Evolutionary conservation across 2,888 invertebrate genomes (phyloP).

Genomic region (Drosophila diplacantha): DNA sequence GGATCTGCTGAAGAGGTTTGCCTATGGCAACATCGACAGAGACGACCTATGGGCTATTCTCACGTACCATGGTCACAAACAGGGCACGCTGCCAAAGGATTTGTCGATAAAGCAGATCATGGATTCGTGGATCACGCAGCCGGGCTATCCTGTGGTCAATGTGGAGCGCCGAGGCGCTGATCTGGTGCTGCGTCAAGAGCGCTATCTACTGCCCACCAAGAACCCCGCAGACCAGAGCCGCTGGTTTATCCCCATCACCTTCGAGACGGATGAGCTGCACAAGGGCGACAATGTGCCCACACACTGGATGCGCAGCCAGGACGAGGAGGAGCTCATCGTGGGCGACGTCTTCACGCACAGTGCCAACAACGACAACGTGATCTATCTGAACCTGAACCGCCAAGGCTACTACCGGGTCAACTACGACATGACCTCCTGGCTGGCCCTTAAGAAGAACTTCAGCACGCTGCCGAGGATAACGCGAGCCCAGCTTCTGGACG

Average conservation of each 20-base stretch:
- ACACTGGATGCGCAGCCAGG: constrained; percentile 74
- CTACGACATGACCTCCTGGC: constrained; percentile 82
- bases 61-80: constrained; percentile 80
- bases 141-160: constrained; percentile 84
- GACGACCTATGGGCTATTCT: constrained; percentile 84
- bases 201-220: constrained; percentile 73
- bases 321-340: constrained; percentile 70
- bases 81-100: constrained; percentile 74
- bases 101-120: constrained; percentile 81
- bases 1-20: constrained; percentile 79
- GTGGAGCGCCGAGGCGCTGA: constrained; percentile 78
- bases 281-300: constrained; percentile 73
- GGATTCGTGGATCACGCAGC: constrained; percentile 84
- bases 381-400: constrained; percentile 79
- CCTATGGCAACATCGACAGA: constrained; percentile 81
- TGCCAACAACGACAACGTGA: constrained; percentile 66
- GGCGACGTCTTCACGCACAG: constrained; percentile 68
- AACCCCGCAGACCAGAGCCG: constrained; percentile 71
- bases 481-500: constrained; percentile 84
- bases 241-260: constrained; percentile 77
- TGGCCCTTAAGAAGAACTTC: constrained; percentile 79
- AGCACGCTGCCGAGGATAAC: constrained; percentile 80
- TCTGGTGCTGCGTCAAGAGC: constrained; percentile 73
- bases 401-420: constrained; percentile 83
- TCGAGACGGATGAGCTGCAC: constrained; percentile 72